Evolutionary conservation across 2,888 invertebrate genomes (phyloP).

Genomic region (Uloborus plumipes): DNA sequence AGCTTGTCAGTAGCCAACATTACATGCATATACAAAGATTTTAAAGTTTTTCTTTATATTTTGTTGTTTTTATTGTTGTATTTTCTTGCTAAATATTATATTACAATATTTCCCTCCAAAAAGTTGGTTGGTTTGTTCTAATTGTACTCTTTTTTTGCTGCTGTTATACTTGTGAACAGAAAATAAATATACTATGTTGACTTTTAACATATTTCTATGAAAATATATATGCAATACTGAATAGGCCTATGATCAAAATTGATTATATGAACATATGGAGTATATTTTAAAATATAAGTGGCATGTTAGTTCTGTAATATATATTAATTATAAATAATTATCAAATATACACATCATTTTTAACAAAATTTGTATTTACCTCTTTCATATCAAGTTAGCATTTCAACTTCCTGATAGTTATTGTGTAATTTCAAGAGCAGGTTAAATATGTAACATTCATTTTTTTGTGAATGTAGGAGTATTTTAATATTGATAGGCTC

Average conservation of each 20-base stretch:
- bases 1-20: constrained; percentile 53
- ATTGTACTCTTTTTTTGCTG: constrained; percentile 41
- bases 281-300: constrained; percentile 56
- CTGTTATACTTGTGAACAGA: constrained; percentile 57
- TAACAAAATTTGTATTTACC: constrained; percentile 25
- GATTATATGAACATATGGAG: constrained; percentile 46
- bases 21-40: constrained; percentile 44
- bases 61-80: constrained; percentile 34
- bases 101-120: constrained; percentile 41
- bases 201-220: constrained; percentile 62
- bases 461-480: constrained; percentile 4
- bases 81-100: constrained; percentile 33
- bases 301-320: constrained; percentile 25
- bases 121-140: constrained; percentile 27
- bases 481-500: too few species aligned
- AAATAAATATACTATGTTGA: constrained; percentile 63
- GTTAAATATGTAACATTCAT: constrained; percentile 56
- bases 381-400: constrained; percentile 27
- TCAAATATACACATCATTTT: constrained; percentile 14
- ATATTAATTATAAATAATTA: constrained; percentile 5
- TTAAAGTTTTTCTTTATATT: constrained; percentile 27
- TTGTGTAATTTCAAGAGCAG: constrained; percentile 50
- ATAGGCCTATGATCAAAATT: constrained; percentile 62
- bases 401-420: constrained; percentile 8
- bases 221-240: constrained; percentile 57